Conservation (phyloP, 1,140 invertebrate species). For the Hesperophylax magnus region DNA sequence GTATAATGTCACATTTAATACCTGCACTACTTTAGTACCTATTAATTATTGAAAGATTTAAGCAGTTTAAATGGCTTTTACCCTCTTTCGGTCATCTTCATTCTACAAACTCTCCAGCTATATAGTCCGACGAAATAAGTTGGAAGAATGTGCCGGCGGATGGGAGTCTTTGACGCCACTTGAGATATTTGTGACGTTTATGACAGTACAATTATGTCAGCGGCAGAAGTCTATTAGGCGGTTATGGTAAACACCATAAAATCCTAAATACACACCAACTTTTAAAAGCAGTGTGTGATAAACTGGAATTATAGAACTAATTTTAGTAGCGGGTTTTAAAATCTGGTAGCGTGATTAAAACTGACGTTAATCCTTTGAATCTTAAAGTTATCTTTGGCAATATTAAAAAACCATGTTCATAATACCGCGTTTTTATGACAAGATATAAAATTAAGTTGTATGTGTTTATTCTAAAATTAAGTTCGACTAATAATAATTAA, state of each 20-base stretch:
- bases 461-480: background rate
- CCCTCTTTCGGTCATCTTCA: too few relatives aligned
- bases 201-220: slow-evolving; percentile 15
- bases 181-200: slow-evolving; percentile 7
- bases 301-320: background rate
- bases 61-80: too few relatives aligned
- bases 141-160: background rate
- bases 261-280: slow-evolving; percentile 3
- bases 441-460: background rate
- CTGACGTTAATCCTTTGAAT: background rate
- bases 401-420: background rate
- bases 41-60: too few relatives aligned
- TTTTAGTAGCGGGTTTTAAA: background rate
- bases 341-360: background rate
- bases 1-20: too few relatives aligned
- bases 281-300: background rate
- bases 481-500: too few relatives aligned
- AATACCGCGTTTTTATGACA: background rate
- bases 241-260: slow-evolving; percentile 16
- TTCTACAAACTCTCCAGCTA: too few relatives aligned
- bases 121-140: too few relatives aligned
- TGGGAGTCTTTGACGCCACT: slow-evolving; percentile 17
- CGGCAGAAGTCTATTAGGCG: slow-evolving; percentile 1
- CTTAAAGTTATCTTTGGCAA: background rate
- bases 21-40: too few relatives aligned